Evolutionary conservation across 1,140 invertebrate species (phyloP).

Genomic region (Pteromalus puparum): DNA sequence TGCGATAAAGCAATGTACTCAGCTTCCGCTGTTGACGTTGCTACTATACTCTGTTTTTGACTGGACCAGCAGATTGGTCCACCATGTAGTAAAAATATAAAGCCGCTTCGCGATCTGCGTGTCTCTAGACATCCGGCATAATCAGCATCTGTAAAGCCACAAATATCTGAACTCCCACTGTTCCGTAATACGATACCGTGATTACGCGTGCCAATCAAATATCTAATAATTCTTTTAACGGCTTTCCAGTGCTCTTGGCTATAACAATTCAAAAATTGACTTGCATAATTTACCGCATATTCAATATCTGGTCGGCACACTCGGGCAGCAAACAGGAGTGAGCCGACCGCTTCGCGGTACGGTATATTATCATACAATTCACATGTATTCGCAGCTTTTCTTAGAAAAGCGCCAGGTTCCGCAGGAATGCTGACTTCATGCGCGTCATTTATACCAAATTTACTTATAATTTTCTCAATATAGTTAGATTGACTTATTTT

Average conservation of each 20-base stretch:
- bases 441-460: too few species aligned
- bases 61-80: background rate
- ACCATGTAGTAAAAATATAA: background rate
- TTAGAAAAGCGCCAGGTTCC: too few species aligned
- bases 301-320: constrained; percentile 39
- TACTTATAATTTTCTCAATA: too few species aligned
- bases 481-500: too few species aligned
- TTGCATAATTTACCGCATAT: constrained; percentile 29
- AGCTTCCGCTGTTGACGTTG: constrained; percentile 50
- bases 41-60: constrained; percentile 31
- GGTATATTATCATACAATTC: too few species aligned
- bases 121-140: background rate
- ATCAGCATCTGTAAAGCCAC: constrained; percentile 6
- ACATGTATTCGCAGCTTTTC: too few species aligned
- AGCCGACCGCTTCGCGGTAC: constrained; percentile 31
- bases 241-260: constrained; percentile 45
- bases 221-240: constrained; percentile 47
- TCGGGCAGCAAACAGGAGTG: constrained; percentile 19
- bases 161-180: background rate
- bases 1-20: constrained; percentile 46
- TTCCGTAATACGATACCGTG: constrained; percentile 22
- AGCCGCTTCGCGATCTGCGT: background rate
- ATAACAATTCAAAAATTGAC: background rate
- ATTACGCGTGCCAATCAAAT: constrained; percentile 41
- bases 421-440: too few species aligned